Evolutionary conservation across 2,113 vertebrate genomes (phyloP).

Genomic region (Psittacara wagleri): DNA sequence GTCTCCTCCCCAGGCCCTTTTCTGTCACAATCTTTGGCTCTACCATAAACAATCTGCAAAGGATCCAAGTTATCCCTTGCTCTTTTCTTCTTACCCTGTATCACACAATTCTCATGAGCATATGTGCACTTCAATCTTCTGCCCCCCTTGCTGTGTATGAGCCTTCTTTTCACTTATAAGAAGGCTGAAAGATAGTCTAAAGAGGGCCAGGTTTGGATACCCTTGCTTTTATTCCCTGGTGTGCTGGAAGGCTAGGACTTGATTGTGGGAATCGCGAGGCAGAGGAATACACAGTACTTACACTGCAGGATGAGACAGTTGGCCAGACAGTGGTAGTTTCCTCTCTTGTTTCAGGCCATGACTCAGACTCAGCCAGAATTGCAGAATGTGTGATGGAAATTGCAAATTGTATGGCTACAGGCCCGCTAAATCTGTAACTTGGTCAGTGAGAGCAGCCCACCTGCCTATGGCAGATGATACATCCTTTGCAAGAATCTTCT

Average conservation of each 20-base stretch:
- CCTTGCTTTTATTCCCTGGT: background rate
- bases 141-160: background rate
- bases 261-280: background rate
- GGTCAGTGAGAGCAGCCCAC: background rate
- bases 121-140: background rate
- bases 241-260: background rate
- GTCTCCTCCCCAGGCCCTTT: background rate
- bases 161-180: background rate
- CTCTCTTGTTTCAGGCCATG: conserved; percentile 5
- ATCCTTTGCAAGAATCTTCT: background rate
- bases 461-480: background rate
- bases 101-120: background rate
- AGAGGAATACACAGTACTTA: background rate
- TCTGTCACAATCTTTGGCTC: background rate
- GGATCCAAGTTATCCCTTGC: background rate
- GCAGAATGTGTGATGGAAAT: conserved; percentile 10
- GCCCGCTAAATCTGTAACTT: background rate
- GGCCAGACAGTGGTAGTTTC: conserved; percentile 19
- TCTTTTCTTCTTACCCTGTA: background rate
- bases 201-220: background rate
- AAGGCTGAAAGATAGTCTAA: background rate
- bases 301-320: background rate
- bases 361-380: conserved; percentile 12
- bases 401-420: background rate
- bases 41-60: background rate